Conservation (phyloP, 2,797 vertebrate genomes). For the Enteromius thamalakanensis region DNA sequence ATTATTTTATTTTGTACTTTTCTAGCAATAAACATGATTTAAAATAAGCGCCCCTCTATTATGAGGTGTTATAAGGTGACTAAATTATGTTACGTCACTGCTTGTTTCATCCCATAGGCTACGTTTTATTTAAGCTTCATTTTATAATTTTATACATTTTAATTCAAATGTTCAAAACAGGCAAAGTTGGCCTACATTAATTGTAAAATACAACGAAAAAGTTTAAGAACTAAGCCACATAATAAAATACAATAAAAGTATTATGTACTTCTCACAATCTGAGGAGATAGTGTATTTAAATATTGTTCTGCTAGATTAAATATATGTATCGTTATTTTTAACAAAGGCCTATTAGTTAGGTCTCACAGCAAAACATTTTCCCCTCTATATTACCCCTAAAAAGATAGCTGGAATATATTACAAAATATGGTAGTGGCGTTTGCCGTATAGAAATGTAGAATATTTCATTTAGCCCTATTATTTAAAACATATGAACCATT, state of each 20-base stretch:
- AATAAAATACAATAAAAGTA: no score
- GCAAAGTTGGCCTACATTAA: not conserved
- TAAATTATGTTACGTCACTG: not conserved
- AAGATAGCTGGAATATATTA: not conserved
- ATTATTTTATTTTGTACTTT: not conserved
- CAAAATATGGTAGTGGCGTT: not conserved
- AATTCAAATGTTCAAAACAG: not conserved
- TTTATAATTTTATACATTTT: not conserved
- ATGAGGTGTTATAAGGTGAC: not conserved
- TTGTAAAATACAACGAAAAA: not conserved
- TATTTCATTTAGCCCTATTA: not conserved
- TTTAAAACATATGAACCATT: not conserved
- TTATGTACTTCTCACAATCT: no score
- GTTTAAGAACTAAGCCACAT: not conserved
- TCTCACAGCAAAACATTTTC: not conserved
- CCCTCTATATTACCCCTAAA: no score
- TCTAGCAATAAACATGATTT: not conserved
- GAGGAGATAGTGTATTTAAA: not conserved
- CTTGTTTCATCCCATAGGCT: no score
- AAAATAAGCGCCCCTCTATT: not conserved
- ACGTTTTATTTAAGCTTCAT: not conserved
- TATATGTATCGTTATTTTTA: not conserved
- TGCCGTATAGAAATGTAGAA: not conserved
- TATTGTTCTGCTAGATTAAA: not conserved
- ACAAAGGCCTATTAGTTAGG: no score